Evolutionary conservation across 2,797 vertebrate species (phyloP).

Genomic region (Protonibea diacanthus): DNA sequence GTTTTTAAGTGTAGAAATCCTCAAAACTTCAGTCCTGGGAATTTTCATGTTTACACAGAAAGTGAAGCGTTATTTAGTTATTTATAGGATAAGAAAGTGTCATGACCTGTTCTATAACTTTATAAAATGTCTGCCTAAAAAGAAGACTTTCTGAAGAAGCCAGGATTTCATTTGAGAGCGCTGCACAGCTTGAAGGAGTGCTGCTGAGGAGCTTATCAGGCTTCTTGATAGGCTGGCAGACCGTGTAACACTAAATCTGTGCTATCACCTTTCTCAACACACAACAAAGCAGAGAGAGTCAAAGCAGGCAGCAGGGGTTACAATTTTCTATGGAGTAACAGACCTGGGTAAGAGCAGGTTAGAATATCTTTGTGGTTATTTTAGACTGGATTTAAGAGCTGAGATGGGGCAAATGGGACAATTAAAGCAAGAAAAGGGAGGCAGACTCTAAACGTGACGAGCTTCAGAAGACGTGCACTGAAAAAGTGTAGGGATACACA

Average conservation of each 20-base stretch:
- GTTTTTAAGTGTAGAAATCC: neutral
- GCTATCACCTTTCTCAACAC: slow-evolving; percentile 35
- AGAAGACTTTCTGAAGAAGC: slow-evolving; percentile 15
- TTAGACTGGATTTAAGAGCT: neutral
- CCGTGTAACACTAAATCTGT: slow-evolving; percentile 21
- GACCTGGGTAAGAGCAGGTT: neutral
- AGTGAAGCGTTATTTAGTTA: slow-evolving; percentile 20
- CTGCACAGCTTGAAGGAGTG: slow-evolving; percentile 28
- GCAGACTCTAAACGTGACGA: neutral
- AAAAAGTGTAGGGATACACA: neutral
- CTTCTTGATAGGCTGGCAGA: slow-evolving; percentile 38
- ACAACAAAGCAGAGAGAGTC: slow-evolving; percentile 21
- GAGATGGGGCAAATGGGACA: neutral
- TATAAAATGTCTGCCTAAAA: slow-evolving; percentile 23
- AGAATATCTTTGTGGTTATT: neutral
- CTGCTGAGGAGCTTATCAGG: slow-evolving; percentile 34
- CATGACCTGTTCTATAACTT: slow-evolving; percentile 5
- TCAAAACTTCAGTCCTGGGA: slow-evolving; percentile 12
- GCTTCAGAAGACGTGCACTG: neutral
- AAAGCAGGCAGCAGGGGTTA: slow-evolving; percentile 14
- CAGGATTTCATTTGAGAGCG: slow-evolving; percentile 10
- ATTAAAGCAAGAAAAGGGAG: slow-evolving; percentile 6
- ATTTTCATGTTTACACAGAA: slow-evolving; percentile 27
- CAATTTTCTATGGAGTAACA: slow-evolving; percentile 3
- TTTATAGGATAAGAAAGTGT: slow-evolving; percentile 23